Percentiles rank a stretch among this genome's conserved stretches.
phyloP scores from a whole-genome alignment of 2,797 vertebrate genomes.

The Spatula versicolor region DNA sequence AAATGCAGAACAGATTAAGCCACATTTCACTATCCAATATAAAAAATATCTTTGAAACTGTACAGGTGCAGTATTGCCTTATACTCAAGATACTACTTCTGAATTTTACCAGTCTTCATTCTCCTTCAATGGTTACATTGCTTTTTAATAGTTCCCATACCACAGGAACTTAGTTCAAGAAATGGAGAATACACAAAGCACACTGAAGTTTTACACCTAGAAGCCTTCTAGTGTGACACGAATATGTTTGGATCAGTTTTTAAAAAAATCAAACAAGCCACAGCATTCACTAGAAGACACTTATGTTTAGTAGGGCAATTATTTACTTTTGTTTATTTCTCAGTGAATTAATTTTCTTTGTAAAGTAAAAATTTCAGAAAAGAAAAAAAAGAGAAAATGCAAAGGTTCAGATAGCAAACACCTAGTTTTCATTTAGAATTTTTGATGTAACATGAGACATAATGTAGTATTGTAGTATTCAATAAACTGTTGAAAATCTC shows the following conservation, averaged over 20 bases:
- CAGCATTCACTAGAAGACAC: background rate
- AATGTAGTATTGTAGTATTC: background rate
- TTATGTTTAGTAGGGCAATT: background rate
- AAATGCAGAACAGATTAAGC: background rate
- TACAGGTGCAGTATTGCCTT: background rate
- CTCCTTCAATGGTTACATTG: constrained; percentile 26
- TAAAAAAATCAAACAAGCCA: background rate
- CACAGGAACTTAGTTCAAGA: background rate
- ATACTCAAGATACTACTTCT: background rate
- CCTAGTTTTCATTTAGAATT: background rate
- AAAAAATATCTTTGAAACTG: constrained; percentile 27
- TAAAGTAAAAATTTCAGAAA: background rate
- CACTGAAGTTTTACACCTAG: background rate
- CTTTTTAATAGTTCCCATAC: constrained; percentile 34
- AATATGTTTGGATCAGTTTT: background rate
- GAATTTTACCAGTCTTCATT: constrained; percentile 16
- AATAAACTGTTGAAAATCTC: background rate
- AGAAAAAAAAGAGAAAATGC: background rate
- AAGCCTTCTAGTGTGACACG: background rate
- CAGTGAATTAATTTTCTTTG: background rate
- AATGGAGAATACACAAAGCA: background rate
- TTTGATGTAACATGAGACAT: background rate
- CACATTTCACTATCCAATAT: constrained; percentile 1
- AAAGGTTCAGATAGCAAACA: background rate
- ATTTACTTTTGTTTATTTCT: background rate